A percentile compares a stretch with the other conserved stretches of the same genome.
Evolutionary conservation across 2,888 invertebrate species (phyloP).

Genomic region (Nipponacmea schrenckii): DNA sequence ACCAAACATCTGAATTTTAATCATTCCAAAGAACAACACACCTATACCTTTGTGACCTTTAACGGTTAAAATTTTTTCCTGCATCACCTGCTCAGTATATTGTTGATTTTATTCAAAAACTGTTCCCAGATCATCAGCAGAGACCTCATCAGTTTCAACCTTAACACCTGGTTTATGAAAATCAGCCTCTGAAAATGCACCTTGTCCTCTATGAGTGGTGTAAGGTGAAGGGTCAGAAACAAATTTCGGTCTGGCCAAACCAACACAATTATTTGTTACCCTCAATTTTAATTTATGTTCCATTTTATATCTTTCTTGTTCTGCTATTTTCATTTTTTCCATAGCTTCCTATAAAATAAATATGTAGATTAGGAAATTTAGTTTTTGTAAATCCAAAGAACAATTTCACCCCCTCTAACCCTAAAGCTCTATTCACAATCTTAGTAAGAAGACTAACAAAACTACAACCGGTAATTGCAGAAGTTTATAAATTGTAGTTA

Average conservation of each 20-base stretch:
- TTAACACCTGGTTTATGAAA: background rate
- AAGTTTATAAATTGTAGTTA: background rate
- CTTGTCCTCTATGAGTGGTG: constrained; percentile 50
- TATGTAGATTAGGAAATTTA: background rate
- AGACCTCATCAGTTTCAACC: background rate
- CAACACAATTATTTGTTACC: constrained; percentile 41
- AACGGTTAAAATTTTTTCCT: no score
- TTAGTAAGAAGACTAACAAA: background rate
- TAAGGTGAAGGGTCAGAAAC: constrained; percentile 38
- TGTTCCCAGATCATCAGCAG: background rate
- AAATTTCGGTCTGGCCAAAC: constrained; percentile 41
- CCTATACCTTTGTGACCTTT: no score
- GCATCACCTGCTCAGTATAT: no score
- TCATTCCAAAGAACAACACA: no score
- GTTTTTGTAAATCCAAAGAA: no score
- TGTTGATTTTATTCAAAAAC: background rate
- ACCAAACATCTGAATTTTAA: no score
- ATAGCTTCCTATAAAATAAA: constrained; percentile 75
- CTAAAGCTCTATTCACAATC: no score
- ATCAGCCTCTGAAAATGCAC: constrained; percentile 1
- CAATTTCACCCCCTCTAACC: no score
- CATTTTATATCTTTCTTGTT: constrained; percentile 77
- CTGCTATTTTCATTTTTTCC: constrained; percentile 76
- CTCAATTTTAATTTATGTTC: constrained; percentile 77
- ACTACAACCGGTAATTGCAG: background rate